These are phyloP conservation scores for Loripinus fragilis DNA, from an alignment of 2,888 invertebrate species.

Conservation along the genomic window DNA sequence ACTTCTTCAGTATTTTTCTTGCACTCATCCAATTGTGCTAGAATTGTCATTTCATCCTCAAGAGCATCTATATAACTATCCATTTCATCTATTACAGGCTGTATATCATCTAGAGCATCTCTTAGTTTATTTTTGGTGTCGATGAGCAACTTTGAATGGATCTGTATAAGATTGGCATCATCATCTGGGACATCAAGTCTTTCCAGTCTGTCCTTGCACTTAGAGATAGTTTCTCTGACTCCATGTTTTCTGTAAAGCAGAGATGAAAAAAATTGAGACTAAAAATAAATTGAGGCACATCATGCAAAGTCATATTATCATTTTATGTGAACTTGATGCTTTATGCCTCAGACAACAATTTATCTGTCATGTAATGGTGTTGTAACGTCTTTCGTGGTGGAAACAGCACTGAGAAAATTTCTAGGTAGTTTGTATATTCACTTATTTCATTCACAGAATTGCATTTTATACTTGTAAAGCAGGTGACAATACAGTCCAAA, in stretches of 20 bases:
- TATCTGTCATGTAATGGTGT: too few relatives aligned
- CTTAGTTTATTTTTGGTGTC: slow-evolving; percentile 36
- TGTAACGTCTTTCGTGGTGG: too few relatives aligned
- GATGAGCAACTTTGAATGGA: slow-evolving; percentile 40
- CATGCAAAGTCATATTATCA: too few relatives aligned
- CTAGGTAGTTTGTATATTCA: too few relatives aligned
- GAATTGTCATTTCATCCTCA: slow-evolving; percentile 18
- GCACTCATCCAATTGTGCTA: slow-evolving; percentile 18
- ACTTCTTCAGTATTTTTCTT: slow-evolving; percentile 20
- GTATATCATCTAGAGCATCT: slow-evolving; percentile 11
- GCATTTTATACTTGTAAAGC: too few relatives aligned
- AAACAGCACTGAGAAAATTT: too few relatives aligned
- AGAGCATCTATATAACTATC: slow-evolving; percentile 11
- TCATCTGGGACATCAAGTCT: slow-evolving; percentile 58
- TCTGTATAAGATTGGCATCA: slow-evolving; percentile 45
- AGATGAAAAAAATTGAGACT: too few relatives aligned
- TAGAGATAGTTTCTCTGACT: slow-evolving; percentile 54
- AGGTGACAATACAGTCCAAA: too few relatives aligned
- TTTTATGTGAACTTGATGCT: too few relatives aligned
- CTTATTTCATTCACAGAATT: too few relatives aligned
- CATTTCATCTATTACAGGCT: slow-evolving; percentile 1
- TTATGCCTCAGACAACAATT: too few relatives aligned
- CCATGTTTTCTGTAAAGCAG: slow-evolving; percentile 69
- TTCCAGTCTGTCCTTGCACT: slow-evolving; percentile 60
- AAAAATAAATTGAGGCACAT: too few relatives aligned